Evolutionary conservation across 2,113 vertebrate species (phyloP).

Genomic region (Anolis sagrei): DNA sequence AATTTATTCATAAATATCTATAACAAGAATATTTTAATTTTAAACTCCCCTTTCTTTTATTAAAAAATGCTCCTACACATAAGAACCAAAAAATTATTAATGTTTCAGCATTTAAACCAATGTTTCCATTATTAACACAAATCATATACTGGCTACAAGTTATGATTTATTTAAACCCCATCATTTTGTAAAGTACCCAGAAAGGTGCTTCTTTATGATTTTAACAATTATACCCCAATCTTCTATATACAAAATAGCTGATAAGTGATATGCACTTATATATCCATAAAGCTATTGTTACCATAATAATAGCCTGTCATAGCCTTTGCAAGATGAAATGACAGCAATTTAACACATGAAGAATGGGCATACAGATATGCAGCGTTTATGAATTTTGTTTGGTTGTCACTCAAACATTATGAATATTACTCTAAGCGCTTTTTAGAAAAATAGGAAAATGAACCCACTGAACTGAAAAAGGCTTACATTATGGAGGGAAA

Average conservation of each 20-base stretch:
- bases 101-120: constrained; percentile 51
- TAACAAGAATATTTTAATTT: background rate
- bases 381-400: constrained; percentile 76
- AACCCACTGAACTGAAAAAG: constrained; percentile 59
- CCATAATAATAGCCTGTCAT: constrained; percentile 72
- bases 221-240: constrained; percentile 73
- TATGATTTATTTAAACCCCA: constrained; percentile 65
- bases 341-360: constrained; percentile 74
- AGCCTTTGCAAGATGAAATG: constrained; percentile 61
- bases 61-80: constrained; percentile 29
- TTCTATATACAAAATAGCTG: constrained; percentile 71
- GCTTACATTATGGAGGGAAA: constrained; percentile 41
- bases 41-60: constrained; percentile 39
- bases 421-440: constrained; percentile 61
- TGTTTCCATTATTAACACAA: constrained; percentile 70
- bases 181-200: constrained; percentile 65
- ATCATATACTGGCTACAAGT: constrained; percentile 53
- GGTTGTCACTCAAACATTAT: constrained; percentile 74
- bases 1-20: background rate
- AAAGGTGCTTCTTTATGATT: constrained; percentile 68
- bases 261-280: constrained; percentile 54
- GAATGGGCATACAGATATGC: constrained; percentile 71
- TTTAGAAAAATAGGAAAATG: constrained; percentile 69
- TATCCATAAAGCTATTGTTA: constrained; percentile 63
- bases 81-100: constrained; percentile 18